These are phyloP conservation scores for Thyatira batis DNA, from an alignment of 2,888 invertebrate genomes.

Conservation along the genomic window DNA sequence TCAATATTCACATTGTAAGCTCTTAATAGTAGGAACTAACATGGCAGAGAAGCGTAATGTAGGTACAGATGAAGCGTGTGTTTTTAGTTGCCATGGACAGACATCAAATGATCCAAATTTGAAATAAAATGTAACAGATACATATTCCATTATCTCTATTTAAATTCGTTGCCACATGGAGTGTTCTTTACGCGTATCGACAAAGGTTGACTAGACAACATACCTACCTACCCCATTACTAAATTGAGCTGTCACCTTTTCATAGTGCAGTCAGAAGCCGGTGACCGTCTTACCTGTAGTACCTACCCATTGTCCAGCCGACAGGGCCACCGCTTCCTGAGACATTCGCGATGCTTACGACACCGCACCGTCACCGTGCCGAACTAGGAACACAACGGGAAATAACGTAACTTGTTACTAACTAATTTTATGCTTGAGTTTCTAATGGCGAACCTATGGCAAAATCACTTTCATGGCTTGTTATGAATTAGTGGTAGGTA, in stretches of 20 bases:
- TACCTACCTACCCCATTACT: neutral
- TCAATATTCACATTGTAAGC: too few relatives aligned
- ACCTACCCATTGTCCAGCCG: neutral
- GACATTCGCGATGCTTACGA: constrained; percentile 1
- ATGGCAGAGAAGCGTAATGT: too few relatives aligned
- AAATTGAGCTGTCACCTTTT: neutral
- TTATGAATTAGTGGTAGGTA: neutral
- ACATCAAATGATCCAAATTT: too few relatives aligned
- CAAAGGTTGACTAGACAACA: too few relatives aligned
- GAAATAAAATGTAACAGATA: too few relatives aligned
- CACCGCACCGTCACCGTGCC: neutral
- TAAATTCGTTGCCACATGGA: too few relatives aligned
- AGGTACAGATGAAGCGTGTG: too few relatives aligned
- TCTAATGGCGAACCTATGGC: neutral
- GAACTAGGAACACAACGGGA: constrained; percentile 1
- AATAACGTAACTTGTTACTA: neutral
- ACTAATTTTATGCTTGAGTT: neutral
- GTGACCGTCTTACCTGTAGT: neutral
- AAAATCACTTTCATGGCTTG: neutral
- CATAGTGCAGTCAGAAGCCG: neutral
- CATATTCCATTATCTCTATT: too few relatives aligned
- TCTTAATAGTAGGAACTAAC: too few relatives aligned
- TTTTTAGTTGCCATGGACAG: too few relatives aligned
- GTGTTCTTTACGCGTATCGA: too few relatives aligned
- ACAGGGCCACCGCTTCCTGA: constrained; percentile 3